Conservation (phyloP, 2,888 invertebrate species). For the Phaedon cochleariae region DNA sequence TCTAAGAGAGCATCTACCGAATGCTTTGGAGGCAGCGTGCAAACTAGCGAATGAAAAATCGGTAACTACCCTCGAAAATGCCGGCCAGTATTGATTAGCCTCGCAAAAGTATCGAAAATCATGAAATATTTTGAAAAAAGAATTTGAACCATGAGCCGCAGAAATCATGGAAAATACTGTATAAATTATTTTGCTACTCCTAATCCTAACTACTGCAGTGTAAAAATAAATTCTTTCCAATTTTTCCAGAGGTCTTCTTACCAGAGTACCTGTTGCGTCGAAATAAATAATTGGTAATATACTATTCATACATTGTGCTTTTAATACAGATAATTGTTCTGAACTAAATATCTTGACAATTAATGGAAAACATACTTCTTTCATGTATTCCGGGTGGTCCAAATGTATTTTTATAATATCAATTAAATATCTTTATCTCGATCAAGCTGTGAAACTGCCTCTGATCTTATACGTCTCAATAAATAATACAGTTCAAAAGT, state of each 20-base stretch:
- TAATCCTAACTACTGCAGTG: slow-evolving; percentile 21
- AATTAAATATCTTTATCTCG: slow-evolving; percentile 14
- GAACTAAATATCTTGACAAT: slow-evolving; percentile 21
- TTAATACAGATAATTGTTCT: slow-evolving; percentile 30
- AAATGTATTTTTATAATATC: slow-evolving; percentile 3
- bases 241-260: slow-evolving; percentile 22
- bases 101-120: slow-evolving; percentile 32
- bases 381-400: slow-evolving; percentile 6
- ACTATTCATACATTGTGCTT: slow-evolving; percentile 10
- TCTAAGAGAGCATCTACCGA: slow-evolving; percentile 24
- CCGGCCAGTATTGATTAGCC: slow-evolving; percentile 32
- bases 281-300: slow-evolving; percentile 33
- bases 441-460: slow-evolving; percentile 1
- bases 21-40: slow-evolving; percentile 30
- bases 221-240: slow-evolving; percentile 32
- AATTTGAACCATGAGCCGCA: slow-evolving; percentile 28
- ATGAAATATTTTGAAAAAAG: slow-evolving; percentile 32
- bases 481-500: no score
- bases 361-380: background rate
- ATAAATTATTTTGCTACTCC: slow-evolving; percentile 23
- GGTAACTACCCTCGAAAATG: slow-evolving; percentile 30
- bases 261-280: slow-evolving; percentile 38
- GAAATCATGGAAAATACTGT: slow-evolving; percentile 36
- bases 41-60: slow-evolving; percentile 37
- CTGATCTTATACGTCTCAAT: slow-evolving; percentile 6